A percentile compares a stretch with the other conserved stretches of the same genome.
These are phyloP conservation scores for Rhodinocichla rosea DNA, from an alignment of 2,113 vertebrate species.

Conservation along the genomic window DNA sequence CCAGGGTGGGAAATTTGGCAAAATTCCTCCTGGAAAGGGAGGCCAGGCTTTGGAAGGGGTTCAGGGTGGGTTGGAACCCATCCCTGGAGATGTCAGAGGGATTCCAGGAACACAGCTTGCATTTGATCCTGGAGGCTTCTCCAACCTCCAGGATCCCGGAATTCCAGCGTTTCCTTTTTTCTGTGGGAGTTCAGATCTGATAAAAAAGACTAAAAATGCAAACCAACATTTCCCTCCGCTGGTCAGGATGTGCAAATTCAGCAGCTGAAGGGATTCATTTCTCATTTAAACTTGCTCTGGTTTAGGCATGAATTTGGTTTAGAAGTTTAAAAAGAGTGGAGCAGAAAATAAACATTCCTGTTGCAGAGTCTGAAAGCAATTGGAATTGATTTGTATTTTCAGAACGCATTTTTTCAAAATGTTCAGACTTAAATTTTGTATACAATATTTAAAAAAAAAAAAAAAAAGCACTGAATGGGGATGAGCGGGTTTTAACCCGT, in stretches of 20 bases:
- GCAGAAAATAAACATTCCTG: not conserved
- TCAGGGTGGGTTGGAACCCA: not conserved
- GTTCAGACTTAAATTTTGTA: not conserved
- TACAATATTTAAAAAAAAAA: not conserved
- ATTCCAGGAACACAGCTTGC: not conserved
- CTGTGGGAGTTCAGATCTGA: not conserved
- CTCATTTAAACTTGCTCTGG: not conserved
- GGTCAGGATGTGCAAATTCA: not conserved
- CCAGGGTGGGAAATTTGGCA: not conserved
- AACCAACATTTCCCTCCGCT: not conserved
- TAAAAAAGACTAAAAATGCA: not conserved
- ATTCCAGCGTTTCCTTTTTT: not conserved
- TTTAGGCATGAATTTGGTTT: not conserved
- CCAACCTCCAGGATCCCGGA: not conserved
- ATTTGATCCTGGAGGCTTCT: too few species aligned
- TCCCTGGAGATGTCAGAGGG: not conserved
- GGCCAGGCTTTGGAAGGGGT: not conserved
- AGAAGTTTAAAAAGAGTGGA: not conserved
- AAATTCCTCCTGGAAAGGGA: not conserved
- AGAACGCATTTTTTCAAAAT: not conserved
- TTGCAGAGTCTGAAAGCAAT: not conserved
- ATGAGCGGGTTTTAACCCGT: not conserved
- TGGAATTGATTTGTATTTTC: not conserved
- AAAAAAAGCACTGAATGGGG: not conserved
- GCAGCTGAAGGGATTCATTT: not conserved